Base-by-base conservation (phyloP, 2,888 invertebrate genomes). In the Abrostola triplasia region DNA sequence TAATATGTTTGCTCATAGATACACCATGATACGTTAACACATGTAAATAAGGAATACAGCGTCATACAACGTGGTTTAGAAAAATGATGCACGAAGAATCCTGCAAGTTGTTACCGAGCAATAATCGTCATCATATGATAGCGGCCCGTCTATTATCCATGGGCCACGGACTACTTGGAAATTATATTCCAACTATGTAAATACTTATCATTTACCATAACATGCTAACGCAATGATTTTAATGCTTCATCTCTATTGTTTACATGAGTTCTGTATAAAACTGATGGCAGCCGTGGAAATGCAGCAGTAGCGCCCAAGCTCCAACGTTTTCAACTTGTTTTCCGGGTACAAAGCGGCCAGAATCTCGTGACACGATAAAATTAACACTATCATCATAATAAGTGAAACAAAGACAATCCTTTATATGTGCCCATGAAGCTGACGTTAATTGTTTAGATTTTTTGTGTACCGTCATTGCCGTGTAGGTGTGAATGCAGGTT, bases 231-330 rank as follows among this genome's bases (percentile, higher is more conserved):
- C 60, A 59, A 74, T 74, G 66, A 5, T 47, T 59, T 76, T 73
- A 71, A 72, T 61, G 67, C 68, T 73, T 74, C 67, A 75, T 75
- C 77, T 80, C 82, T 84, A 87, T 86, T 86, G 83, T 89, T 87
- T 84, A 84, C 90, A 86, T 84, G 84, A 85, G 79, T 85, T 81
- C 67, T 73, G 82, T 85, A 88, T 90, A 89, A 85, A 88, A 83
- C 76, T 77, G 64, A 67, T 68, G 70, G 76, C 80, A 86, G 79
- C 73, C 65, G 72, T 78, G 73, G 72, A 75, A 83, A 76, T 76
- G 73, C 76, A 84, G 73, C 86, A 90, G 86, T 88, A 80, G 76
- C 61, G 60, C 65, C 69, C 67, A 65, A 79, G 79, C 77, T 77
- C 69, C 71, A 62, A 70, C 64, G 74, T 77, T 76, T 79, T 66